These are phyloP conservation scores for Pelusios castaneus DNA, from an alignment of 2,113 vertebrate species.

Conservation along the genomic window DNA sequence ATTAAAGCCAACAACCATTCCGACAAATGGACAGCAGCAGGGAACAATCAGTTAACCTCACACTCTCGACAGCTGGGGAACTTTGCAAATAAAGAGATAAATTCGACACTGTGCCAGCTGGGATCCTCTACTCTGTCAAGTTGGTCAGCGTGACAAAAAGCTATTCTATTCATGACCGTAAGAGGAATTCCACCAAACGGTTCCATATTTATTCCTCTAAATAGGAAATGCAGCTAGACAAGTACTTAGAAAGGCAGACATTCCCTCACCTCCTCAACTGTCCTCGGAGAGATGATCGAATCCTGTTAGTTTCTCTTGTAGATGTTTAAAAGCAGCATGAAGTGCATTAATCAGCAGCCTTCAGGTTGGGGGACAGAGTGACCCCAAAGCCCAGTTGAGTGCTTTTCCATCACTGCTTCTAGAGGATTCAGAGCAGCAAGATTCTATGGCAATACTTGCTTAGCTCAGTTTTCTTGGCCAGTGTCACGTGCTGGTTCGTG, in stretches of 20 bases:
- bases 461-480: background rate
- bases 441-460: constrained; percentile 32
- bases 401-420: constrained; percentile 13
- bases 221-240: background rate
- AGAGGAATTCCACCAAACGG: background rate
- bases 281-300: background rate
- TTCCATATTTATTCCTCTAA: background rate
- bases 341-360: background rate
- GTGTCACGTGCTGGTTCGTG: background rate
- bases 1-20: background rate
- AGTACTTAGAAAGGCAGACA: background rate
- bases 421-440: background rate
- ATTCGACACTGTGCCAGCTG: background rate
- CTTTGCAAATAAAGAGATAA: background rate
- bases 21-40: background rate
- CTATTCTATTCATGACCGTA: background rate
- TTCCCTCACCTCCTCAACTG: background rate
- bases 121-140: background rate
- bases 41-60: background rate
- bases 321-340: constrained; percentile 6
- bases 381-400: background rate
- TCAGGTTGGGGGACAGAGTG: background rate
- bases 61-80: background rate
- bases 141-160: background rate
- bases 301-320: background rate